Evolutionary conservation across 37 sponge, comb jelly and placozoan species (phyloP), one percentile per base, ranked within the genome.

Genomic region (Oscarella lobularis): DNA sequence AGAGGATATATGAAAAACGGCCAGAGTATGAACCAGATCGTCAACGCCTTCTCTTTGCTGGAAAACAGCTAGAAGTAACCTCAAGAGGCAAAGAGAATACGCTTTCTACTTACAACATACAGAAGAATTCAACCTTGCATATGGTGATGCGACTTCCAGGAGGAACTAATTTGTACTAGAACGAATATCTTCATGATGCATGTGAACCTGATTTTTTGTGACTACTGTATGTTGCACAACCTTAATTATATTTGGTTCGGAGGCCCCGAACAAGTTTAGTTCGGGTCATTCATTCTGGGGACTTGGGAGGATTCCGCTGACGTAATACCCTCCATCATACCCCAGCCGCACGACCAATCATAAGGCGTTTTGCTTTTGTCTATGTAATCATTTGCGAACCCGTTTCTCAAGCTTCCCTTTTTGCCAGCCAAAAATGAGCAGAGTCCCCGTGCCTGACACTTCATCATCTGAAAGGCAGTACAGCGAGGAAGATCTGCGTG

Each of bases 141-240:
- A 37, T 79, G n/a, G 84, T 79, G 30, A 38, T 84, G 40, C 75
- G 84, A 66, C 35, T 84, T 33, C 84, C 65, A 9, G 80, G 80
- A 31, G 84, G 84, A 27, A 74, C 6, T 2, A 39, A 73, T 48
- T 48, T 48, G 9, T 48, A n/a, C n/a, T n/a, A n/a, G n/a, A n/a
- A n/a, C n/a, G n/a, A n/a, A n/a, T n/a, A n/a, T n/a, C n/a, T n/a
- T n/a, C n/a, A n/a, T n/a, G n/a, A n/a, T n/a, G n/a, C n/a, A n/a
- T n/a, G n/a, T n/a, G n/a, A n/a, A n/a, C n/a, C n/a, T n/a, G n/a
- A n/a, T n/a, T n/a, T n/a, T n/a, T n/a, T n/a, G n/a, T n/a, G n/a
- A n/a, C n/a, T n/a, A n/a, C n/a, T n/a, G n/a, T n/a, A n/a, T n/a
- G n/a, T n/a, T n/a, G n/a, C n/a, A n/a, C n/a, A n/a, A n/a, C n/a